Conservation (phyloP, 1,140 invertebrate species). For the Chironomus tepperi region DNA sequence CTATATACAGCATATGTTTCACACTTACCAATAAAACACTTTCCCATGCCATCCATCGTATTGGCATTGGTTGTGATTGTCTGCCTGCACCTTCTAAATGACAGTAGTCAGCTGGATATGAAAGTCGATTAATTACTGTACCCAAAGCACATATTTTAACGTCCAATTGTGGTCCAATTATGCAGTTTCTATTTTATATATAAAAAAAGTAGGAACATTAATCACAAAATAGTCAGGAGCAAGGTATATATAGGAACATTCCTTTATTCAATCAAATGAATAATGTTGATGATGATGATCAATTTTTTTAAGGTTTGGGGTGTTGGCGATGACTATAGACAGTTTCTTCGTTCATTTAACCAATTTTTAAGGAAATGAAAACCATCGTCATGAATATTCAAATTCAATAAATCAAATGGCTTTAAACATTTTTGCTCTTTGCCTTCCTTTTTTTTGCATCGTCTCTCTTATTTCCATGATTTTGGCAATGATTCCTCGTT, state of each 20-base stretch:
- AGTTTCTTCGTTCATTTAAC: not conserved
- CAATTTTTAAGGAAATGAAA: not conserved
- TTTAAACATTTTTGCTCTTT: not conserved
- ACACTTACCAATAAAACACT: conserved; percentile 64
- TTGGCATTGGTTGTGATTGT: conserved; percentile 51
- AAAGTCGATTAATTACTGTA: conserved; percentile 50
- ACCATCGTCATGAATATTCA: conserved; percentile 18
- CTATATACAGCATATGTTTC: no score
- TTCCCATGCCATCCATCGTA: conserved; percentile 78
- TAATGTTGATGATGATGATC: not conserved
- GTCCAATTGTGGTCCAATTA: conserved; percentile 66
- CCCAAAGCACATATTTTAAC: conserved; percentile 79
- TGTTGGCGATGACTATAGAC: not conserved
- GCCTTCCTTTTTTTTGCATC: no score
- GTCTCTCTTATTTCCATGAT: no score
- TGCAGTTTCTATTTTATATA: conserved; percentile 60
- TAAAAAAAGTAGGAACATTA: conserved; percentile 17
- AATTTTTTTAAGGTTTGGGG: no score
- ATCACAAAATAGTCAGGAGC: not conserved
- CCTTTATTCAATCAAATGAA: not conserved
- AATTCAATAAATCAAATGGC: conserved; percentile 21
- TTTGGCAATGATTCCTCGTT: no score
- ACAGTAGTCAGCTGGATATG: conserved; percentile 63
- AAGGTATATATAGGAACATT: not conserved
- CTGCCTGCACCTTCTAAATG: conserved; percentile 50